Percentiles rank a stretch among this genome's conserved stretches.
Conservation (phyloP, 2,888 invertebrate species). For the Chalcis sispes region DNA sequence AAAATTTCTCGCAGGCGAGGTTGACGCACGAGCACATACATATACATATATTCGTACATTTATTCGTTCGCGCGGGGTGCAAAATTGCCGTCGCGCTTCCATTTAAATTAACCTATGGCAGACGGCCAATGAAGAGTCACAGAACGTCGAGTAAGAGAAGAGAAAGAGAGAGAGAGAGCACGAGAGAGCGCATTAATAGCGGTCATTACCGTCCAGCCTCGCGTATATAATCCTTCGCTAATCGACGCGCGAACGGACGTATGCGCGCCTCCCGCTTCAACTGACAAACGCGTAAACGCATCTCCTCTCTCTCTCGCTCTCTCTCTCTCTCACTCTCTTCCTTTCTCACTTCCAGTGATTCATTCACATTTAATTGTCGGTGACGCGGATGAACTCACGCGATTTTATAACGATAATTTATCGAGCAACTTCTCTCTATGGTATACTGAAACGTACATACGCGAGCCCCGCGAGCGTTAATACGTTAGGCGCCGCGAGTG, state of each 20-base stretch:
- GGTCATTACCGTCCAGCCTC: constrained; percentile 57
- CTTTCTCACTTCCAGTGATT: constrained; percentile 58
- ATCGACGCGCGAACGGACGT: constrained; percentile 63
- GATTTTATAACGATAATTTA: constrained; percentile 44
- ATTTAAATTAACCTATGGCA: constrained; percentile 62
- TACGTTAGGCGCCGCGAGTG: too few species aligned
- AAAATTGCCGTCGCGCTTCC: constrained; percentile 39
- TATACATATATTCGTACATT: background rate
- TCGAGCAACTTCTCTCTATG: constrained; percentile 3
- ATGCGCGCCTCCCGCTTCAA: constrained; percentile 6
- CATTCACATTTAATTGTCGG: constrained; percentile 65
- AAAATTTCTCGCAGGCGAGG: background rate
- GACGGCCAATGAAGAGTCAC: constrained; percentile 57
- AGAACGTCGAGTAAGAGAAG: background rate
- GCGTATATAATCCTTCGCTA: constrained; percentile 62
- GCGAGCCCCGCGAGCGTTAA: background rate
- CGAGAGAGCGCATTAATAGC: constrained; percentile 58
- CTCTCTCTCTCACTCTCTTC: too few species aligned
- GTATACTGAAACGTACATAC: background rate
- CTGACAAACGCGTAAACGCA: constrained; percentile 57
- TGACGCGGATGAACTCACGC: background rate
- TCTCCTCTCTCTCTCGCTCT: too few species aligned
- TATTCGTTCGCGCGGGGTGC: background rate
- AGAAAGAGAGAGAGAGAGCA: background rate
- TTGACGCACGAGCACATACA: constrained; percentile 14